Conservation (phyloP, 2,113 vertebrate genomes). For the Equus przewalskii region DNA sequence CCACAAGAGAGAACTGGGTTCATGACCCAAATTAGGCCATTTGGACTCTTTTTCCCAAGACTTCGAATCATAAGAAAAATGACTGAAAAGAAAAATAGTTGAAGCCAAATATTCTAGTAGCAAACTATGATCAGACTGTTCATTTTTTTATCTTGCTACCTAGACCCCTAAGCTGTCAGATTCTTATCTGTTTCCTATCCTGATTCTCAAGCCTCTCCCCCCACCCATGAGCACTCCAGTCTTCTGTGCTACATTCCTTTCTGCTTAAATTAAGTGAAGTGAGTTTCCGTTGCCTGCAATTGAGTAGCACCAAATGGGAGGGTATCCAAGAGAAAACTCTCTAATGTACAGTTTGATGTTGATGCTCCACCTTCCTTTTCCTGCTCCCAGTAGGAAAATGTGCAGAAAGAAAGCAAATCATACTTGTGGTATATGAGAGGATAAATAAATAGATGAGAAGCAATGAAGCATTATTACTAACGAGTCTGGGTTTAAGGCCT, state of each 20-base stretch:
- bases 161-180: background rate
- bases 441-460: constrained; percentile 77
- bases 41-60: background rate
- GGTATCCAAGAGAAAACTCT: background rate
- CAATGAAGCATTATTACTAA: constrained; percentile 85
- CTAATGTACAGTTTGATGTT: background rate
- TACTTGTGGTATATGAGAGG: constrained; percentile 61
- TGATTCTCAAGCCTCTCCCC: background rate
- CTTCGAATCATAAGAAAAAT: constrained; percentile 37
- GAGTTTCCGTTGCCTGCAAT: background rate
- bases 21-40: background rate
- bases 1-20: background rate
- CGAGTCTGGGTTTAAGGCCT: constrained; percentile 85
- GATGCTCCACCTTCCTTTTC: constrained; percentile 30
- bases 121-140: background rate
- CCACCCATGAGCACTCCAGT: background rate
- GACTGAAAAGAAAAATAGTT: constrained; percentile 29
- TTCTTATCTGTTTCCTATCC: background rate
- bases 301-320: background rate
- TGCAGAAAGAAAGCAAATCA: constrained; percentile 61
- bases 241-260: background rate
- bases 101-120: constrained; percentile 43
- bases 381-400: constrained; percentile 60
- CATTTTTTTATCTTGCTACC: background rate
- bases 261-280: background rate